These are phyloP conservation scores for Andrena minutula DNA, from an alignment of 2,888 invertebrate genomes.

Conservation along the genomic window DNA sequence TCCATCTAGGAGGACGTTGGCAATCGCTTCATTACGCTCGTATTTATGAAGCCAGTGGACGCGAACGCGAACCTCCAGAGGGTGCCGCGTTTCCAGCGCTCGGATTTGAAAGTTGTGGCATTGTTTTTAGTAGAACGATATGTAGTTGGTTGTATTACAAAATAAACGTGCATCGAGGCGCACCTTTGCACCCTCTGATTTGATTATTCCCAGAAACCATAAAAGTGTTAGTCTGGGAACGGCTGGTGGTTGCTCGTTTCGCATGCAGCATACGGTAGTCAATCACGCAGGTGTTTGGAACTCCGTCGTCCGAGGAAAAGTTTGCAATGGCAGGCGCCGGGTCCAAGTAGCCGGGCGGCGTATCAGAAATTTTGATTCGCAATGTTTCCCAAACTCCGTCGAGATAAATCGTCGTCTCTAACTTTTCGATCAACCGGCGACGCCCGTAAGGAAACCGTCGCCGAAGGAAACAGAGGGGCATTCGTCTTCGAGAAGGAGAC, in stretches of 20 bases:
- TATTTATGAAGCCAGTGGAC: no score
- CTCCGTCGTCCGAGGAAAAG: constrained; percentile 19
- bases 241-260: constrained; percentile 31
- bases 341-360: constrained; percentile 50
- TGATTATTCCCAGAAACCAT: no score
- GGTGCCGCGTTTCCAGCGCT: no score
- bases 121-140: no score
- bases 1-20: no score
- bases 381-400: constrained; percentile 17
- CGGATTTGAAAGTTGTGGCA: no score
- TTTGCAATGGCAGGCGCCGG: constrained; percentile 27
- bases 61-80: no score
- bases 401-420: constrained; percentile 52
- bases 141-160: no score
- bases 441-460: constrained; percentile 46
- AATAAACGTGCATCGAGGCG: no score
- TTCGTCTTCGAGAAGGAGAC: constrained; percentile 28
- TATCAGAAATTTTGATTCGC: constrained; percentile 66
- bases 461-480: constrained; percentile 29
- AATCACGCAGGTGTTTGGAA: constrained; percentile 7
- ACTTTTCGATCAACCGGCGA: constrained; percentile 51
- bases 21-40: no score
- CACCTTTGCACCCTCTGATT: no score
- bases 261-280: neutral
- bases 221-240: neutral